Conservation (phyloP, 1,140 invertebrate species). For the Aphidius gifuensis region DNA sequence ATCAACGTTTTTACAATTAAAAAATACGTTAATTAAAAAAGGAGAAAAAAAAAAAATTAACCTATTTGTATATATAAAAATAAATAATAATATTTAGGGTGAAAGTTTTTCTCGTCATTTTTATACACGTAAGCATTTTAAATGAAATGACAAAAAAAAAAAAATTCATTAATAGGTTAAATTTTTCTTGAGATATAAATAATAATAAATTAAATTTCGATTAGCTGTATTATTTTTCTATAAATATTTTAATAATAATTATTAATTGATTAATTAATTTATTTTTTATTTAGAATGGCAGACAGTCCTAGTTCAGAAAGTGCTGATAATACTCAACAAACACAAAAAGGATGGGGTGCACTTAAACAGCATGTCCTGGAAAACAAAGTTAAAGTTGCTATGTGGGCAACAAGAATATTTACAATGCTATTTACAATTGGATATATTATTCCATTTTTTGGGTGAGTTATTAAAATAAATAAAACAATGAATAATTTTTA, state of each 20-base stretch:
- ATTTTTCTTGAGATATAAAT: not conserved
- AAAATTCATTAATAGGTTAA: not conserved
- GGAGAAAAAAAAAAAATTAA: too few species aligned
- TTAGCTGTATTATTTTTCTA: not conserved
- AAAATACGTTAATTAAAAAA: too few species aligned
- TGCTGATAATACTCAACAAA: constrained; percentile 26
- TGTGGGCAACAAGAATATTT: constrained; percentile 80
- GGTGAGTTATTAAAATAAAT: constrained; percentile 61
- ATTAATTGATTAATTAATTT: constrained; percentile 15
- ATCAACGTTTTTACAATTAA: too few species aligned
- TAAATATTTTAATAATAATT: not conserved
- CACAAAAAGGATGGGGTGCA: constrained; percentile 57
- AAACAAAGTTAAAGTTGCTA: constrained; percentile 80
- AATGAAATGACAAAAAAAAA: not conserved
- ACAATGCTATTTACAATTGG: constrained; percentile 78
- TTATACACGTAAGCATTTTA: constrained; percentile 8
- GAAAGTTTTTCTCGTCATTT: too few species aligned
- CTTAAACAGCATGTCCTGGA: constrained; percentile 70
- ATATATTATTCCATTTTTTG: constrained; percentile 85
- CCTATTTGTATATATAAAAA: too few species aligned
- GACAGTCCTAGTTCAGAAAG: constrained; percentile 35
- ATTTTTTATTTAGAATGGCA: constrained; percentile 40
- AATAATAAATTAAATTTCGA: not conserved
- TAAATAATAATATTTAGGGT: too few species aligned
- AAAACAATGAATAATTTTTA: not conserved